These are phyloP conservation scores for Rattus rattus DNA, from an alignment of 2,113 vertebrate species.

Conservation along the genomic window DNA sequence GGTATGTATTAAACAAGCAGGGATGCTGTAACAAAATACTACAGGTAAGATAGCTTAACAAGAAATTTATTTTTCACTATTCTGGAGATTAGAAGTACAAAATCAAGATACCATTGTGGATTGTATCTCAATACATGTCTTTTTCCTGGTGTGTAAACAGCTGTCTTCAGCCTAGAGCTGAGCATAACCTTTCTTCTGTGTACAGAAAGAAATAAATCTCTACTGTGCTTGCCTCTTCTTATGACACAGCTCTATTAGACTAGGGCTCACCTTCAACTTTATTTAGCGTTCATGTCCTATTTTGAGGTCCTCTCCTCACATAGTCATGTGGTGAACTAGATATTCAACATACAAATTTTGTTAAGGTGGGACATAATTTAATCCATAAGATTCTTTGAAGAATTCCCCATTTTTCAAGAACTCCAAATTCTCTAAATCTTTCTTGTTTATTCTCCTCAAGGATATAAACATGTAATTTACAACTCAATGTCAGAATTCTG, in stretches of 20 bases:
- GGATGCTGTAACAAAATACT: background rate
- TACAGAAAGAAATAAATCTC: background rate
- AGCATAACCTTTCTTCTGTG: background rate
- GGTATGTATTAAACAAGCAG: conserved; percentile 64
- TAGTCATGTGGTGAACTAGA: background rate
- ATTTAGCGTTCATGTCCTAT: background rate
- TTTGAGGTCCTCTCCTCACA: background rate
- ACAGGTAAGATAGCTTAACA: background rate
- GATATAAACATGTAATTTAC: background rate
- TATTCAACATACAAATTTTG: background rate
- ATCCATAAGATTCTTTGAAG: background rate
- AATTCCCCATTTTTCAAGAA: background rate
- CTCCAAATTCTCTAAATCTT: background rate
- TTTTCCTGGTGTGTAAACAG: background rate
- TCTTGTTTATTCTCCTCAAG: background rate
- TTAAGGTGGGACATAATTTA: background rate
- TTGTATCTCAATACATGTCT: background rate
- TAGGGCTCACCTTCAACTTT: conserved; percentile 90
- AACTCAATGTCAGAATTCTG: background rate
- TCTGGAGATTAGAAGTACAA: background rate
- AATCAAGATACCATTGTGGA: background rate
- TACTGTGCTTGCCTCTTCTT: conserved; percentile 45
- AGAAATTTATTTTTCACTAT: background rate
- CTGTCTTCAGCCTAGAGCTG: background rate
- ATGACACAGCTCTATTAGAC: conserved; percentile 80